phyloP scores from a whole-genome alignment of 2,797 vertebrate genomes.

The Rhincodon typus region DNA sequence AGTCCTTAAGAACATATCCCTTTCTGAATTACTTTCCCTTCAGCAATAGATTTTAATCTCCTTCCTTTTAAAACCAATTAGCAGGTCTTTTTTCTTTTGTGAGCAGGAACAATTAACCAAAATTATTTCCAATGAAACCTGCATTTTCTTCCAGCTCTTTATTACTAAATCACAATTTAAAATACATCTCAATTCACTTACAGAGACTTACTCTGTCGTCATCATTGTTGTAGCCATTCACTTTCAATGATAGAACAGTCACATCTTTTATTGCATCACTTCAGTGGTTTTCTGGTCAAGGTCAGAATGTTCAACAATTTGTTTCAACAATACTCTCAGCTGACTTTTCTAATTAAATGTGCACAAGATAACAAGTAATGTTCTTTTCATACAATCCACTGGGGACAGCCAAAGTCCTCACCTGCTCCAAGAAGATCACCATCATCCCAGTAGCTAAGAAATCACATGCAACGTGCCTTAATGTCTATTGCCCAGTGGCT shows the following conservation, averaged over 20 bases:
- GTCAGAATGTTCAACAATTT: background rate
- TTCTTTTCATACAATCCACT: background rate
- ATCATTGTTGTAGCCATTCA: background rate
- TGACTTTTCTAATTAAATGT: background rate
- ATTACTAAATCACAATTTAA: background rate
- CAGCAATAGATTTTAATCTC: no score
- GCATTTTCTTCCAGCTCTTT: background rate
- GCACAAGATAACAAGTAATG: background rate
- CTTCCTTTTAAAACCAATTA: background rate
- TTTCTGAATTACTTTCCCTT: background rate
- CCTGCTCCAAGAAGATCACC: no score
- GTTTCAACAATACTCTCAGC: background rate
- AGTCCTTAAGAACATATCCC: background rate
- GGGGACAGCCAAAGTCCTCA: background rate
- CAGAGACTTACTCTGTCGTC: background rate
- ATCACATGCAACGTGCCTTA: no score
- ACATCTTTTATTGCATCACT: background rate
- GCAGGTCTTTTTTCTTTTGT: background rate
- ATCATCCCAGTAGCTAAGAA: no score
- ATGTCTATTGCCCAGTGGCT: no score
- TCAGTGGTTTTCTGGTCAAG: background rate
- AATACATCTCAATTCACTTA: background rate
- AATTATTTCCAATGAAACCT: background rate
- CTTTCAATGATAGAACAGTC: background rate
- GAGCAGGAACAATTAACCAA: background rate